These are phyloP conservation scores for Globia sparganii DNA, from an alignment of 2,888 invertebrate species.

Conservation along the genomic window DNA sequence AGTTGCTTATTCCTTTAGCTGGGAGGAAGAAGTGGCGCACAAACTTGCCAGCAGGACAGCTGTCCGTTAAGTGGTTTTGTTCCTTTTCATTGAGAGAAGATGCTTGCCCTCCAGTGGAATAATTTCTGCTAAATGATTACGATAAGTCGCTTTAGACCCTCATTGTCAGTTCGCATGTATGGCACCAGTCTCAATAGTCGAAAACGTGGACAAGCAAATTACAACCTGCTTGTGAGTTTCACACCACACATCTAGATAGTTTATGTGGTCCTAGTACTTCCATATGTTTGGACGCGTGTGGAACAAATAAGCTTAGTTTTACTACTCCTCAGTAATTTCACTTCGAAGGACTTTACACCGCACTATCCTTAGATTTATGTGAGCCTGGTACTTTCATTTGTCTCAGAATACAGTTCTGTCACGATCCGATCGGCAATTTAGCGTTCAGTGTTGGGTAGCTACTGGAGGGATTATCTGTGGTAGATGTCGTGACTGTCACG, in stretches of 20 bases:
- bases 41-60: background rate
- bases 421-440: constrained; percentile 7
- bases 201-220: background rate
- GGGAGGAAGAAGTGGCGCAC: background rate
- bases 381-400: constrained; percentile 23
- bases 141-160: background rate
- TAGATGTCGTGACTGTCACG: background rate
- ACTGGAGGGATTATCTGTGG: constrained; percentile 11
- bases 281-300: background rate
- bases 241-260: background rate
- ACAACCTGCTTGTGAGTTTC: background rate
- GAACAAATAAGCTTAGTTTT: constrained; percentile 30
- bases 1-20: no score
- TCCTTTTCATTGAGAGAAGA: background rate
- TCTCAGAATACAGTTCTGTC: constrained; percentile 10
- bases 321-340: constrained; percentile 18
- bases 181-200: background rate
- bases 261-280: background rate
- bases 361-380: constrained; percentile 39
- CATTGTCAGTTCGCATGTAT: background rate
- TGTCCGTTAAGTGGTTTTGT: background rate
- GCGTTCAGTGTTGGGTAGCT: background rate
- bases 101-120: background rate
- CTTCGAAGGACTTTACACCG: constrained; percentile 30
- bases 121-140: background rate